Conservation (phyloP, 2,113 vertebrate species). For the Recurvirostra avosetta region DNA sequence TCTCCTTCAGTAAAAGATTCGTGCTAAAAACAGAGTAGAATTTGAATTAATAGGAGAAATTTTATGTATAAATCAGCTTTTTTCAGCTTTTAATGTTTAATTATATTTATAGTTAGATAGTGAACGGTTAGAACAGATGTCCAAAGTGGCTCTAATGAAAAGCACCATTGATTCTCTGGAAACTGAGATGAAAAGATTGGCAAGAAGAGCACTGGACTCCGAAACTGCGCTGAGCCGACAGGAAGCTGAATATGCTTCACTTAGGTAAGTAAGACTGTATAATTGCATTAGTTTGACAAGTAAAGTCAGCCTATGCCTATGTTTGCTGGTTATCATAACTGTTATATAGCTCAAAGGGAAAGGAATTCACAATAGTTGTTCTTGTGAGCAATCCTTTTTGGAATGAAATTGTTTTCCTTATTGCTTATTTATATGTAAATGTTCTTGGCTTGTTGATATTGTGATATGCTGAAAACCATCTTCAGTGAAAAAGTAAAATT, state of each 20-base stretch:
- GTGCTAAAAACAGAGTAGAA: not conserved
- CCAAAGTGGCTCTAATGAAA: slow-evolving; percentile 73
- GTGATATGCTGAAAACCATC: not conserved
- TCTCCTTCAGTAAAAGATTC: not conserved
- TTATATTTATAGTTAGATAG: slow-evolving; percentile 75
- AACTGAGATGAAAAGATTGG: slow-evolving; percentile 75
- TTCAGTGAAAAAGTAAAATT: not conserved
- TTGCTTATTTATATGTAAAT: slow-evolving; percentile 9
- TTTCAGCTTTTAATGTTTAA: not conserved
- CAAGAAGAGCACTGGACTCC: slow-evolving; percentile 66
- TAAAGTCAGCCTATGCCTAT: not conserved
- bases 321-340: not conserved
- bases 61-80: not conserved
- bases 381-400: not conserved
- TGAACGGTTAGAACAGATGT: slow-evolving; percentile 76
- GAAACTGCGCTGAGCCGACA: slow-evolving; percentile 74
- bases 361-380: not conserved
- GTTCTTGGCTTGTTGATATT: not conserved
- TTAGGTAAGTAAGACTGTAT: slow-evolving; percentile 70
- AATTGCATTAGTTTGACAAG: not conserved
- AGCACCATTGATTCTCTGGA: slow-evolving; percentile 74
- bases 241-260: slow-evolving; percentile 73
- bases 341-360: not conserved
- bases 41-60: not conserved
- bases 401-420: not conserved